These are phyloP conservation scores for Zootermopsis nevadensis DNA, from an alignment of 2,888 invertebrate species.

Conservation along the genomic window DNA sequence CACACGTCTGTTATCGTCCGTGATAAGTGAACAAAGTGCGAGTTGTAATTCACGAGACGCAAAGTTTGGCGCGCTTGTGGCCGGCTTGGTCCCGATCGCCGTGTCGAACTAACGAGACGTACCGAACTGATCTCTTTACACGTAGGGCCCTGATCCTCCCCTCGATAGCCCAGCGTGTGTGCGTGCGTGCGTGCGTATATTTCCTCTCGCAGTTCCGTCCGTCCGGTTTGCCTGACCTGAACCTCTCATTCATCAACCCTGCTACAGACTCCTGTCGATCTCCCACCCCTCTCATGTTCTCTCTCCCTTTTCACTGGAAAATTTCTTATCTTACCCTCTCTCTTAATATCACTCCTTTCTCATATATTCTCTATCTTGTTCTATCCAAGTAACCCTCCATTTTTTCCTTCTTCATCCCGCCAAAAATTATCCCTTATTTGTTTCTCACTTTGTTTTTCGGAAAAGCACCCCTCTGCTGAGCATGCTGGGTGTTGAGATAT, in stretches of 20 bases:
- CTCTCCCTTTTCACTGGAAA: not conserved
- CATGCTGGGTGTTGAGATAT: constrained; percentile 22
- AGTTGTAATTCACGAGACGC: too few species aligned
- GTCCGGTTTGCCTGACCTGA: not conserved
- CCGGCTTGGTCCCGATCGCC: not conserved
- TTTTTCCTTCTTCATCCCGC: not conserved
- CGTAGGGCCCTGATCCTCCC: constrained; percentile 30
- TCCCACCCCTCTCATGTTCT: not conserved
- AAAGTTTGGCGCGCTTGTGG: too few species aligned
- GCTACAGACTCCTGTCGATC: constrained; percentile 29
- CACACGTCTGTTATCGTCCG: too few species aligned
- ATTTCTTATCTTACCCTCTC: constrained; percentile 1
- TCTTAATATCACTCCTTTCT: not conserved
- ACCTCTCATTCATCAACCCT: constrained; percentile 32
- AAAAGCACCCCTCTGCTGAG: not conserved
- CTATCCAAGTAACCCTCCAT: not conserved
- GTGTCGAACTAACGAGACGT: constrained; percentile 32
- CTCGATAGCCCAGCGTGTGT: not conserved
- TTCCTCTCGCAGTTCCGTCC: constrained; percentile 17
- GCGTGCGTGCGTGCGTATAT: constrained; percentile 1
- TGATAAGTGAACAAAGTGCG: too few species aligned
- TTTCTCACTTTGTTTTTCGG: constrained; percentile 37
- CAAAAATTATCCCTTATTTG: constrained; percentile 5
- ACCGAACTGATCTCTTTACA: constrained; percentile 30
- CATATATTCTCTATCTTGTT: not conserved